Base-by-base conservation (phyloP, 2,888 invertebrate genomes). In the Spialia ferax region DNA sequence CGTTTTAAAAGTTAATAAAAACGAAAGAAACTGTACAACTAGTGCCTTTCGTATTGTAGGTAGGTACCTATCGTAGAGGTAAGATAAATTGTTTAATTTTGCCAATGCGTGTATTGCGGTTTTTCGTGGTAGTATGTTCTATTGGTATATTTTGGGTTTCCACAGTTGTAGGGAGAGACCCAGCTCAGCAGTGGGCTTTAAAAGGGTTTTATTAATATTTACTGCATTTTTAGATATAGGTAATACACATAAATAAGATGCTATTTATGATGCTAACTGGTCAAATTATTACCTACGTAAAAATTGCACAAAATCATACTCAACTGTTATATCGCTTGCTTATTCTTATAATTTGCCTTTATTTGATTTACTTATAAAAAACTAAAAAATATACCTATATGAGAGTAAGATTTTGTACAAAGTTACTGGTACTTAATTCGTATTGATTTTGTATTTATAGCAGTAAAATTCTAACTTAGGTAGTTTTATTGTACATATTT, bases 401-500 rank as follows among this genome's bases (percentile, higher is more conserved):
- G n/a, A n/a, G 4, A 15, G 15, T 42, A 42, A 45, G 18, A 45
- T 45, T 45, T 45, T 45, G 45, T 42, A 42, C 42, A 42, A n/a
- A n/a, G n/a, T n/a, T n/a, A n/a, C n/a, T n/a, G n/a, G n/a, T n/a
- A n/a, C n/a, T n/a, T n/a, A n/a, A n/a, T n/a, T n/a, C n/a, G n/a
- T 48, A 6, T 22, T 50, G 13, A 13, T 13, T 6, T 22, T 2
- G 26, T 29, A 29, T 54, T 23, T 15, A 10, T 1, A 23, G 54
- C 26, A 26, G 15, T 29, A 52, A 3, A 50, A 20, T 26, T n/a
- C 0, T n/a, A n/a, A n/a, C n/a, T n/a, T 8, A 15, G n/a, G 20
- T 35, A 56, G 11, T 18, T 23, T 55, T 66, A 64, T 64, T 70
- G 67, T 72, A 75, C 74, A 76, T 18, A 26, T 2, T 23, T 73